Evolutionary conservation across 2,888 invertebrate genomes (phyloP).

Genomic region (Andrena chrysosceles): DNA sequence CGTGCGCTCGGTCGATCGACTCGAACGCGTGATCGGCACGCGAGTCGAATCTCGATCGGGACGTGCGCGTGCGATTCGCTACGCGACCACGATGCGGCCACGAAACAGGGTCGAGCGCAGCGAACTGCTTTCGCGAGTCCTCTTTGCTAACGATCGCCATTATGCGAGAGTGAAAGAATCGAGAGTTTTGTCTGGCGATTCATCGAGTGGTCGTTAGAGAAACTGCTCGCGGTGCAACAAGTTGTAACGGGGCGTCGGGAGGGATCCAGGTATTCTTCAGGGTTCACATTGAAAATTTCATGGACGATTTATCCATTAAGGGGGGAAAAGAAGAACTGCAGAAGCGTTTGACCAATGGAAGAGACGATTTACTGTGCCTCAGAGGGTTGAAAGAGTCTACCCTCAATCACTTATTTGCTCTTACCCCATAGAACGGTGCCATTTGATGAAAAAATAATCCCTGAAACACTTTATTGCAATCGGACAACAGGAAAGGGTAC

Average conservation of each 20-base stretch:
- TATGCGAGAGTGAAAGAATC: conserved; percentile 74
- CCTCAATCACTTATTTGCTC: too few relatives aligned
- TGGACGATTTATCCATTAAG: too few relatives aligned
- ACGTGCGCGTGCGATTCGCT: conserved; percentile 56
- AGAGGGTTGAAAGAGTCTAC: too few relatives aligned
- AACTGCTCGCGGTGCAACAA: not conserved
- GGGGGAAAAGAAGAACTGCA: too few relatives aligned
- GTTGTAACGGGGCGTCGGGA: not conserved
- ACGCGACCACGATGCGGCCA: conserved; percentile 49
- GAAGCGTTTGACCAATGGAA: too few relatives aligned
- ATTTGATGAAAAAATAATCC: too few relatives aligned
- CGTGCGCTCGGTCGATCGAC: conserved; percentile 50
- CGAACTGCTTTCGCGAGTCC: conserved; percentile 32
- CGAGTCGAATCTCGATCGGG: conserved; percentile 72
- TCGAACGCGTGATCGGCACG: conserved; percentile 71
- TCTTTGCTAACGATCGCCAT: conserved; percentile 58
- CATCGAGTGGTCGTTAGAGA: not conserved
- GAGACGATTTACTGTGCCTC: too few relatives aligned
- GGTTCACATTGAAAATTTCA: too few relatives aligned
- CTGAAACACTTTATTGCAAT: too few relatives aligned
- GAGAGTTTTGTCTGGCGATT: conserved; percentile 57
- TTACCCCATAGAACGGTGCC: too few relatives aligned
- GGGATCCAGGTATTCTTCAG: too few relatives aligned
- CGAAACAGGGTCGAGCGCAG: conserved; percentile 42
- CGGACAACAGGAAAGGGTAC: too few relatives aligned